phyloP scores from a whole-genome alignment of 2,113 vertebrate species.

The Zonotrichia leucophrys region DNA sequence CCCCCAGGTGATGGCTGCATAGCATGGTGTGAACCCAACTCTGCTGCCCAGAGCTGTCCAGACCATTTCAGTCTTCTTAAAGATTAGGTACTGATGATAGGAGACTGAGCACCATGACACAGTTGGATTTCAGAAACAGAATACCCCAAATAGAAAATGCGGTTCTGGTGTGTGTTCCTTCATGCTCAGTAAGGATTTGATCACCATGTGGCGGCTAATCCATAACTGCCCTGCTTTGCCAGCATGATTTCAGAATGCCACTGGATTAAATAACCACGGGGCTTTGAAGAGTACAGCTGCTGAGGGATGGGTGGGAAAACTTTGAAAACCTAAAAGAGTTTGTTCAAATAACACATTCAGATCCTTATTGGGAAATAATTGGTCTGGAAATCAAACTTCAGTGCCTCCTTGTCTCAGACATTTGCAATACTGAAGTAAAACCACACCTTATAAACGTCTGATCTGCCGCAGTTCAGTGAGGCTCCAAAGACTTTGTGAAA shows the following conservation, averaged over 20 bases:
- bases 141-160: background rate
- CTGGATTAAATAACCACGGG: background rate
- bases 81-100: background rate
- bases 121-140: constrained; percentile 11
- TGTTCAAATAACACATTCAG: background rate
- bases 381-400: constrained; percentile 17
- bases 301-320: background rate
- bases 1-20: background rate
- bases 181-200: background rate
- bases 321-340: background rate
- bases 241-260: background rate
- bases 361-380: constrained; percentile 8
- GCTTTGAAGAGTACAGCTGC: background rate
- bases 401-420: background rate
- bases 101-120: background rate
- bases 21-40: background rate
- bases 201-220: background rate
- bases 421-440: constrained; percentile 20
- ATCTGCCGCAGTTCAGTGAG: background rate
- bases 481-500: constrained; percentile 7
- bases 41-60: background rate
- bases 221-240: background rate
- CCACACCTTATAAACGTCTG: background rate
- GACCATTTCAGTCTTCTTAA: background rate
- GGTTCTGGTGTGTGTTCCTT: background rate